A percentile compares a stretch with the other conserved stretches of the same genome.
Evolutionary conservation across 2,797 vertebrate species (phyloP).

Genomic region (Karalla daura): DNA sequence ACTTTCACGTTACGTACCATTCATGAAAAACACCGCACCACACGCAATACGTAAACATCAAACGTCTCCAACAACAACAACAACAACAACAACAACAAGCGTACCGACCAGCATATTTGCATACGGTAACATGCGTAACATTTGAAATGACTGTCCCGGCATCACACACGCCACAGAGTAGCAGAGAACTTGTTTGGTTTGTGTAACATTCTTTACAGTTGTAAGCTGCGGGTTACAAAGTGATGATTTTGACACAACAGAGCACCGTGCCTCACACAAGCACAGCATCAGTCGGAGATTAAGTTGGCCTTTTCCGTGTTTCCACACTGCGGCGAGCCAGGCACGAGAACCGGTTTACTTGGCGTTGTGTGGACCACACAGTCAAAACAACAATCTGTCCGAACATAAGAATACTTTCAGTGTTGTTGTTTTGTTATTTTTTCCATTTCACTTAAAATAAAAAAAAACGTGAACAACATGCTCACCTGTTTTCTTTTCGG

Average conservation of each 20-base stretch:
- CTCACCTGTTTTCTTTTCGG: slow-evolving; percentile 58
- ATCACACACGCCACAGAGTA: slow-evolving; percentile 1
- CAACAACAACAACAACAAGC: background rate
- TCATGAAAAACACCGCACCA: background rate
- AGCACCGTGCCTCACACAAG: background rate
- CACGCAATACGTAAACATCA: slow-evolving; percentile 21
- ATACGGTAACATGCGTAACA: slow-evolving; percentile 8
- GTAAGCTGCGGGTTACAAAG: background rate
- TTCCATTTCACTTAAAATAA: no score
- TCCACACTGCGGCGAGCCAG: slow-evolving; percentile 28
- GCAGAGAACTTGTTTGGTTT: slow-evolving; percentile 43
- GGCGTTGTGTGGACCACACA: slow-evolving; percentile 20
- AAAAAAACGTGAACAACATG: background rate
- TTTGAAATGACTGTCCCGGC: slow-evolving; percentile 32
- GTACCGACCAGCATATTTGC: background rate
- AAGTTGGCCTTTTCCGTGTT: slow-evolving; percentile 64
- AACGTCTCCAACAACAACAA: no score
- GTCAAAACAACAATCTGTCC: slow-evolving; percentile 38
- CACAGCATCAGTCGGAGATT: slow-evolving; percentile 50
- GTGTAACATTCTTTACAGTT: slow-evolving; percentile 49
- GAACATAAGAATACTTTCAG: background rate
- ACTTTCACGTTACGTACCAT: slow-evolving; percentile 1
- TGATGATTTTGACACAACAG: background rate
- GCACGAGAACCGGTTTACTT: slow-evolving; percentile 15
- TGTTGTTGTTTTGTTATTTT: background rate